Conservation (phyloP, 2,797 vertebrate genomes). For the Microctenopoma lineatum region DNA sequence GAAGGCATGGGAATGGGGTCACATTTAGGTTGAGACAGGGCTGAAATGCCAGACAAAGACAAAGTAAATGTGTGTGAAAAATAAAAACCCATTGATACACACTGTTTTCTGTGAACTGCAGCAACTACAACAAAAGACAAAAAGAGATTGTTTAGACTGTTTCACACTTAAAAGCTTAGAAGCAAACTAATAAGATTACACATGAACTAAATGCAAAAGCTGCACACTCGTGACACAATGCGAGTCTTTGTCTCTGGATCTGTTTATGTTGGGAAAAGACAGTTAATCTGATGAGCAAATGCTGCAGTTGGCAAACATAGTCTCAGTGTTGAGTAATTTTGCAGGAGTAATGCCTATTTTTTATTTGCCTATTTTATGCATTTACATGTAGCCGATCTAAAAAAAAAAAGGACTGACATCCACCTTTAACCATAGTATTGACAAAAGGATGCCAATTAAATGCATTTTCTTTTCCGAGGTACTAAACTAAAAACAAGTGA, state of each 20-base stretch:
- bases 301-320: not conserved
- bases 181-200: not conserved
- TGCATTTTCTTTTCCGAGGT: not conserved
- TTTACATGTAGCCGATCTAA: not conserved
- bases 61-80: constrained; percentile 40
- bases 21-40: constrained; percentile 49
- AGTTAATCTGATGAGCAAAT: constrained; percentile 1
- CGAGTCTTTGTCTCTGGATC: not conserved
- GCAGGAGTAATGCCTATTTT: not conserved
- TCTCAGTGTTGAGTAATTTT: constrained; percentile 1
- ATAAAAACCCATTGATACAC: constrained; percentile 30
- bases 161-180: not conserved
- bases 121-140: constrained; percentile 7
- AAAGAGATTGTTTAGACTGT: not conserved
- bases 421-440: constrained; percentile 6
- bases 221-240: not conserved
- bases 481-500: not conserved
- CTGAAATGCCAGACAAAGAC: constrained; percentile 30
- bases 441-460: not conserved
- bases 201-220: not conserved
- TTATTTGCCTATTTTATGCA: constrained; percentile 21
- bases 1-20: constrained; percentile 67
- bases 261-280: constrained; percentile 6
- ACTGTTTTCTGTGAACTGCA: not conserved
- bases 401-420: constrained; percentile 19